phyloP scores from a whole-genome alignment of 2,888 invertebrate genomes.

The Dexiosoma caninum region DNA sequence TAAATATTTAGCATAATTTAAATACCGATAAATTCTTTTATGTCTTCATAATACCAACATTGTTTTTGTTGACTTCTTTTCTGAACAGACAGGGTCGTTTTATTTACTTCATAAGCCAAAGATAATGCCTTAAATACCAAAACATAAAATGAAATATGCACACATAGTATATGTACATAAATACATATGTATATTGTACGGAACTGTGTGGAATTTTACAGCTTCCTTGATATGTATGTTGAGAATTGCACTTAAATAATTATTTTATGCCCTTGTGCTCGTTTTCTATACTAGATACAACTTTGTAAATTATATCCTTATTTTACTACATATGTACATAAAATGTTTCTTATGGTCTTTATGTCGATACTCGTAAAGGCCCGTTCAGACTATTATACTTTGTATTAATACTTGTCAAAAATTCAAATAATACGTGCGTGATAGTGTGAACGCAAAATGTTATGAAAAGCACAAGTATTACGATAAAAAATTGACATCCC shows the following conservation, averaged over 20 bases:
- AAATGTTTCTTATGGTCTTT: slow-evolving; percentile 17
- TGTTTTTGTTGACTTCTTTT: slow-evolving; percentile 1
- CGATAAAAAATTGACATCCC: no score
- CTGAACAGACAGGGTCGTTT: slow-evolving; percentile 51
- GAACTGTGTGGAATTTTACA: slow-evolving; percentile 32
- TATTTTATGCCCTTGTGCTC: background rate
- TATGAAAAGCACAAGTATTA: no score
- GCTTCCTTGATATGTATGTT: slow-evolving; percentile 19
- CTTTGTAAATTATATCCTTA: no score
- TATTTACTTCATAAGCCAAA: slow-evolving; percentile 23
- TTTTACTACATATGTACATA: slow-evolving; percentile 1
- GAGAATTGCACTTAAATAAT: slow-evolving; percentile 31
- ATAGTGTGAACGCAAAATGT: no score
- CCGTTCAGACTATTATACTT: no score
- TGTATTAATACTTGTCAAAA: no score
- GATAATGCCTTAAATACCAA: background rate
- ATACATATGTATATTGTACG: background rate
- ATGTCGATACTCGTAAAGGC: slow-evolving; percentile 18
- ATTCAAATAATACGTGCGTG: no score
- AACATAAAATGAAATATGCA: background rate
- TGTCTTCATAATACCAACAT: slow-evolving; percentile 6
- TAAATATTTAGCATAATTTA: slow-evolving; percentile 10
- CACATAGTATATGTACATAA: background rate
- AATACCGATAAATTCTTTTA: slow-evolving; percentile 33
- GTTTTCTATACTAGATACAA: background rate